Evolutionary conservation across 2,113 vertebrate species (phyloP).

Genomic region (Zosterops hypoxanthus): DNA sequence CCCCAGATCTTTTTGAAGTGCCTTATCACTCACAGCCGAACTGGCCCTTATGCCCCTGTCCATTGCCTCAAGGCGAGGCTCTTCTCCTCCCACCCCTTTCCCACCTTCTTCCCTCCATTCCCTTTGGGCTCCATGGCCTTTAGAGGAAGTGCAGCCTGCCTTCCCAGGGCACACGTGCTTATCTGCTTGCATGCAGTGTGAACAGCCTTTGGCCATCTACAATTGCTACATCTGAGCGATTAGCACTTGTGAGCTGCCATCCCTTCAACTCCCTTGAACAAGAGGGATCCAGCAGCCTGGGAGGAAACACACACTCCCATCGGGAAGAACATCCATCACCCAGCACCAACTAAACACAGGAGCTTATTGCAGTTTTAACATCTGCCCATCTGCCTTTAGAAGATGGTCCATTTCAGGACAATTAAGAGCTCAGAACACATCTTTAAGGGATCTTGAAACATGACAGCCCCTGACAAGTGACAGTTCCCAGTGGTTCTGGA

Average conservation of each 20-base stretch:
- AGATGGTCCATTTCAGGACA: neutral
- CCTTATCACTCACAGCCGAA: neutral
- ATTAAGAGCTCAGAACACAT: neutral
- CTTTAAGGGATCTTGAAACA: neutral
- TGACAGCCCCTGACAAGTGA: fast-evolving
- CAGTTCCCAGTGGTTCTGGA: neutral
- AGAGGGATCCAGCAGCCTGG: neutral
- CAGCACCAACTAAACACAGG: neutral
- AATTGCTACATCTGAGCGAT: neutral
- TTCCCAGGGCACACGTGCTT: neutral
- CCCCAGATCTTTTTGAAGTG: neutral
- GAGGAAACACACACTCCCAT: fast-evolving
- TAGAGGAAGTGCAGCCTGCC: neutral
- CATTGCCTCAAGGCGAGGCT: neutral
- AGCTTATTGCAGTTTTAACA: neutral
- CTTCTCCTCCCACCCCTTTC: neutral
- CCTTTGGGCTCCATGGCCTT: fast-evolving
- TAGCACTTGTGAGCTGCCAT: fast-evolving
- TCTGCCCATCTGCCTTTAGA: neutral
- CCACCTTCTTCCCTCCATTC: neutral
- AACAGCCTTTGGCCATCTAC: neutral
- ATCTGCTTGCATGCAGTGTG: neutral
- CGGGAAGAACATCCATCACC: neutral
- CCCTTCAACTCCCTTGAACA: neutral
- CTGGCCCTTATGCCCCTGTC: neutral